A percentile compares a stretch with the other conserved stretches of the same genome.
phyloP scores from a whole-genome alignment of 2,797 vertebrate genomes.

The Hirundo rustica region DNA sequence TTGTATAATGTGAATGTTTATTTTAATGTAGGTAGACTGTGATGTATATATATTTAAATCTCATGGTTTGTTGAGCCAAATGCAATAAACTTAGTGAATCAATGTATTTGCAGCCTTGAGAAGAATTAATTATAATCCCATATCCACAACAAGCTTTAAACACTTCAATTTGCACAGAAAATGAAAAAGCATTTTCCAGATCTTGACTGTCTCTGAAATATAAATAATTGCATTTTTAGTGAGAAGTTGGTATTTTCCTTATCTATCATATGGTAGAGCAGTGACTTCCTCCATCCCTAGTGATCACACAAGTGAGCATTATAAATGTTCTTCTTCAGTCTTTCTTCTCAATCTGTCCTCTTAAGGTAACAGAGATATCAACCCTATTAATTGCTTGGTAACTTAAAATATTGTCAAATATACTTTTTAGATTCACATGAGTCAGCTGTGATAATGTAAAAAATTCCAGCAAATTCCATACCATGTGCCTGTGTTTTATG shows the following conservation, averaged over 20 bases:
- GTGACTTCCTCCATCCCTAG: background rate
- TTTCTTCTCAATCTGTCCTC: background rate
- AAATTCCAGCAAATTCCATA: background rate
- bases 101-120: slow-evolving; percentile 30
- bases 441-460: background rate
- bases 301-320: background rate
- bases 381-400: background rate
- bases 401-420: background rate
- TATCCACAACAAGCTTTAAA: slow-evolving; percentile 7
- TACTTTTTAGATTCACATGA: background rate
- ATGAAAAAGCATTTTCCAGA: background rate
- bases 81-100: slow-evolving; percentile 37
- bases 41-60: slow-evolving; percentile 39
- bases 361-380: background rate
- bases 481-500: background rate
- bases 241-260: background rate
- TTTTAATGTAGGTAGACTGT: slow-evolving; percentile 22
- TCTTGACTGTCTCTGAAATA: background rate
- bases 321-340: background rate
- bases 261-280: background rate
- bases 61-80: slow-evolving; percentile 40
- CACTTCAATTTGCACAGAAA: background rate
- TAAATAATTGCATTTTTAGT: background rate
- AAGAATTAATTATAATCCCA: slow-evolving; percentile 45
- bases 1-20: background rate